Evolutionary conservation across 2,888 invertebrate species (phyloP).

Genomic region (Mythimna albipuncta): DNA sequence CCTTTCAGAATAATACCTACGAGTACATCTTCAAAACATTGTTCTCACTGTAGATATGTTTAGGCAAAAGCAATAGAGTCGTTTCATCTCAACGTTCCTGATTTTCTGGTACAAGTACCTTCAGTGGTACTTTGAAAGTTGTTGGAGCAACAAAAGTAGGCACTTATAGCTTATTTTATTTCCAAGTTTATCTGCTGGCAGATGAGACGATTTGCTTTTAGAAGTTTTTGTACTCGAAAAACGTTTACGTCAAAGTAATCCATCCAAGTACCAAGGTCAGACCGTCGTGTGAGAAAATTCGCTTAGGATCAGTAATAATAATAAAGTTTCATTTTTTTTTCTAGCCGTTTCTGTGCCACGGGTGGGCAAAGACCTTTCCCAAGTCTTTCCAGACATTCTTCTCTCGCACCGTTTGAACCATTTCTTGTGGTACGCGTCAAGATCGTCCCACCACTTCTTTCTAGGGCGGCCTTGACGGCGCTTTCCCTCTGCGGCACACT

Average conservation of each 20-base stretch:
- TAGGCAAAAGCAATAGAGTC: not conserved
- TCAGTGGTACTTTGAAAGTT: constrained; percentile 30
- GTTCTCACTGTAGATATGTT: not conserved
- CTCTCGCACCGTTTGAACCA: too few species aligned
- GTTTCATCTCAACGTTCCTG: not conserved
- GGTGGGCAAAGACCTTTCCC: too few species aligned
- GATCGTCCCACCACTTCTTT: too few species aligned
- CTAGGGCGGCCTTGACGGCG: too few species aligned
- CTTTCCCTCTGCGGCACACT: too few species aligned
- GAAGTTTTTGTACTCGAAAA: not conserved
- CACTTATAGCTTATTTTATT: constrained; percentile 18
- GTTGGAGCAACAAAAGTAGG: not conserved
- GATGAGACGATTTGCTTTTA: not conserved
- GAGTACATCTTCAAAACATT: not conserved
- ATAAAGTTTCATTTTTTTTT: too few species aligned
- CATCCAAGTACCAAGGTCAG: not conserved
- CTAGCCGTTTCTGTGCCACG: too few species aligned
- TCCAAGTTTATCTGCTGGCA: not conserved
- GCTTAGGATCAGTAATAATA: too few species aligned
- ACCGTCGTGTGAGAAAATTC: too few species aligned
- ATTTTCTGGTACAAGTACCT: constrained; percentile 10
- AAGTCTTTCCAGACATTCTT: too few species aligned
- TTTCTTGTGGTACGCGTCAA: too few species aligned
- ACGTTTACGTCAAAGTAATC: too few species aligned
- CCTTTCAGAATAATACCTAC: not conserved